Evolutionary conservation across 2,888 invertebrate species (phyloP), one percentile per base, ranked within the genome.

Genomic region (Psococerastis gibbosa): DNA sequence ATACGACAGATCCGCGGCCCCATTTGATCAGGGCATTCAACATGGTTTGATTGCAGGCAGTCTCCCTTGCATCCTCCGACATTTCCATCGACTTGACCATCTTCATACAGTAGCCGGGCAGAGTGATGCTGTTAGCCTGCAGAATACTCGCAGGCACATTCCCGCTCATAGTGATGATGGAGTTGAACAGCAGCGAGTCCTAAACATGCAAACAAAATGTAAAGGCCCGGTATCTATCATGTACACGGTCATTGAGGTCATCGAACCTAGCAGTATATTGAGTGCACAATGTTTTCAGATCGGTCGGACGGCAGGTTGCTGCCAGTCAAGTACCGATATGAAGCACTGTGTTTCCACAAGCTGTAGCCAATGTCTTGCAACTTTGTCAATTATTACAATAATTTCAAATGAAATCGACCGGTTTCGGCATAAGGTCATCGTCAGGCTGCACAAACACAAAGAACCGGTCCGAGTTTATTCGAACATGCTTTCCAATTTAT

Each of bases 1-100:
- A 41, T 15, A 55, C 46, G 20, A 54, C 53, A 27, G 41, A 43
- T 17, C 53, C 53, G 43, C 54, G 35, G 23, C 51, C 50, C 54
- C 55, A 55, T 20, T 49, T 45, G 34, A 52, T 50, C 32, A 55
- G 46, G 2, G 53, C 46, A 22, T 45, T 42, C 15, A 54, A 45
- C 18, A 49, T 48, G 6, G 43, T 46, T 32, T 41, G 43, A 18
- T 43, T 42, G 33, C 50, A 49, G 2, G 22, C 35, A 3, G 45
- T 34, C 6, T 43, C 35, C 16, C 47, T 35, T 22, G 41, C 23
- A 3, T 33, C 23, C 22, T 16, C 47, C 45, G 22, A 46, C 41
- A 16, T 45, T 15, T 16, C 41, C 35, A 6, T 43, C 22, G 9
- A 13, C 22, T 22, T 45, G 41, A 33, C 41, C 41, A 22, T n/a